phyloP scores from a whole-genome alignment of 2,113 vertebrate species.

The Todiramphus saurophagus region DNA sequence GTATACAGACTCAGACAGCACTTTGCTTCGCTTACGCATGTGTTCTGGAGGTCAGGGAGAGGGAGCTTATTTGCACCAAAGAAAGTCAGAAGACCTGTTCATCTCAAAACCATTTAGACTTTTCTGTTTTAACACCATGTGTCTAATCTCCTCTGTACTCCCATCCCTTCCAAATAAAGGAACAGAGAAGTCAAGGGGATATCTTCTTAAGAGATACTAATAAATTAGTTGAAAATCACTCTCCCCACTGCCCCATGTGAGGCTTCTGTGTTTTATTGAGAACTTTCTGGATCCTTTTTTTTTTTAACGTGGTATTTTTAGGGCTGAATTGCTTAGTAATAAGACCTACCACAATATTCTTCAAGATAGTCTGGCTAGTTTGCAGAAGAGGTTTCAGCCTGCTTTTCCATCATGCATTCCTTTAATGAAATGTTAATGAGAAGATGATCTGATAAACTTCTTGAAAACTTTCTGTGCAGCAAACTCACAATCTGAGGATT shows the following conservation, averaged over 20 bases:
- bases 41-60: neutral
- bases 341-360: neutral
- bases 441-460: neutral
- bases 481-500: neutral
- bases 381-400: neutral
- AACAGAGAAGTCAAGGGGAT: neutral
- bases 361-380: neutral
- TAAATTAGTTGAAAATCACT: neutral
- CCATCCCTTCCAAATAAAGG: rapidly evolving
- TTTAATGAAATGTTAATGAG: slow-evolving; percentile 23
- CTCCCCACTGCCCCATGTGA: neutral
- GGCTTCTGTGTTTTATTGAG: neutral
- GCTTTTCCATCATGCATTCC: neutral
- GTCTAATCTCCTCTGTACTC: neutral
- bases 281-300: neutral
- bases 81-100: neutral
- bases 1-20: neutral
- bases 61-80: neutral
- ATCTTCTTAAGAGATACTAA: neutral
- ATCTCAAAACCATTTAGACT: neutral
- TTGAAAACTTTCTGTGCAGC: neutral
- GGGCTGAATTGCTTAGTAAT: neutral
- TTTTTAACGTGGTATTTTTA: neutral
- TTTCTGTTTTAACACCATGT: neutral
- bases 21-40: rapidly evolving